These are phyloP conservation scores for Heliconius himera DNA, from an alignment of 1,140 invertebrate species.

Conservation along the genomic window DNA sequence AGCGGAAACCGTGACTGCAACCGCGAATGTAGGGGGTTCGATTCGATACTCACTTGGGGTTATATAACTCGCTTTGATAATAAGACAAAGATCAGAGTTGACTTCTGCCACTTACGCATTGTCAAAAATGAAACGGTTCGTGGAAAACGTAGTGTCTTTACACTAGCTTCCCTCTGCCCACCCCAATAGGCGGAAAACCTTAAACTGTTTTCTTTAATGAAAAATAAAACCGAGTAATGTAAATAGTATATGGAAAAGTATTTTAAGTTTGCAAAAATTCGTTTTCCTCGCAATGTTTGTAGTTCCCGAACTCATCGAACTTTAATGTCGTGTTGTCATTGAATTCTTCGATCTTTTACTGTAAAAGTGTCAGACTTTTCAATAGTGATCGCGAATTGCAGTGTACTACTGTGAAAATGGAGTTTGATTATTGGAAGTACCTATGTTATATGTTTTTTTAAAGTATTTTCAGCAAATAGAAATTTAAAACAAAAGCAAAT, in stretches of 20 bases:
- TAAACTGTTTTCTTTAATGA: neutral
- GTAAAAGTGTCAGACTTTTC: conserved; percentile 6
- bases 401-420: neutral
- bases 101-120: too few species aligned
- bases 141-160: too few species aligned
- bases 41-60: too few species aligned
- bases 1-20: too few species aligned
- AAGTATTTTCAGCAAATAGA: neutral
- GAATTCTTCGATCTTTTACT: conserved; percentile 19
- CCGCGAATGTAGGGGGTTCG: too few species aligned
- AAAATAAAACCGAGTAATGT: neutral
- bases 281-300: conserved; percentile 14
- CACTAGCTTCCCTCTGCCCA: too few species aligned
- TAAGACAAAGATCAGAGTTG: too few species aligned
- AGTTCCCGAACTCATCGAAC: conserved; percentile 8
- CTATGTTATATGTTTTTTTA: neutral
- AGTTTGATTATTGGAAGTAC: neutral
- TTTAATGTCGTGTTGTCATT: conserved; percentile 19
- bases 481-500: neutral
- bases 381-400: neutral
- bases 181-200: too few species aligned
- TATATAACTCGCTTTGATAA: too few species aligned
- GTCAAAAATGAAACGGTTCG: too few species aligned
- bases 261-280: conserved; percentile 3
- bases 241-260: neutral